These are phyloP conservation scores for Heliconius aoede DNA, from an alignment of 2,888 invertebrate species.

Conservation along the genomic window DNA sequence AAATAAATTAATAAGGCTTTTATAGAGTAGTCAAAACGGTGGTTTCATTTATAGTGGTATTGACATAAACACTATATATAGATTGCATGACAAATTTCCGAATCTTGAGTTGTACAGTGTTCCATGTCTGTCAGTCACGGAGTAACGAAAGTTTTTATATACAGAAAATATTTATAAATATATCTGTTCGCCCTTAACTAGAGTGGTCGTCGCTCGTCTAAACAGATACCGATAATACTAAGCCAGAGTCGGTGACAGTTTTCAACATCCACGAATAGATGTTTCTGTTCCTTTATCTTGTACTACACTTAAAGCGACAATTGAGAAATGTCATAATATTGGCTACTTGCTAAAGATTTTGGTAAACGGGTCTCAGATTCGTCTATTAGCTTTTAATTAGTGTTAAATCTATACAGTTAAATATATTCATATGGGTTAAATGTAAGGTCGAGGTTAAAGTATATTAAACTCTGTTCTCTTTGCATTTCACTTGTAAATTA, in stretches of 20 bases:
- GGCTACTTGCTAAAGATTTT: not conserved
- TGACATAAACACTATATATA: too few relatives aligned
- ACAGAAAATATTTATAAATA: not conserved
- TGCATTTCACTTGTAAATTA: not conserved
- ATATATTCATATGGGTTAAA: too few relatives aligned
- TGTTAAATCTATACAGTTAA: too few relatives aligned
- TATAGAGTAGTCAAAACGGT: too few relatives aligned
- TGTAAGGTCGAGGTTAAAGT: too few relatives aligned
- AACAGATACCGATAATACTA: slow-evolving; percentile 17
- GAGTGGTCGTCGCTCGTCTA: slow-evolving; percentile 14
- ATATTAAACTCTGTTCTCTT: not conserved
- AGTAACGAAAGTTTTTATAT: not conserved
- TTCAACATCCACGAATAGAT: not conserved
- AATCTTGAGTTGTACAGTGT: too few relatives aligned
- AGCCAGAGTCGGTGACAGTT: slow-evolving; percentile 14
- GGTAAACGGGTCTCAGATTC: too few relatives aligned
- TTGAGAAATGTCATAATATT: slow-evolving; percentile 3
- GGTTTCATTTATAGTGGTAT: too few relatives aligned
- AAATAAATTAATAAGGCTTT: too few relatives aligned
- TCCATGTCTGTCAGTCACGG: too few relatives aligned
- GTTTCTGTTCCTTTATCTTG: not conserved
- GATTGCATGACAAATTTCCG: too few relatives aligned
- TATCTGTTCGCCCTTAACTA: not conserved
- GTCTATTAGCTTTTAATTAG: too few relatives aligned
- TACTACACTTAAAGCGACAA: not conserved